These are phyloP conservation scores for Enteromius anoplus DNA, from an alignment of 2,797 vertebrate species.

Conservation along the genomic window DNA sequence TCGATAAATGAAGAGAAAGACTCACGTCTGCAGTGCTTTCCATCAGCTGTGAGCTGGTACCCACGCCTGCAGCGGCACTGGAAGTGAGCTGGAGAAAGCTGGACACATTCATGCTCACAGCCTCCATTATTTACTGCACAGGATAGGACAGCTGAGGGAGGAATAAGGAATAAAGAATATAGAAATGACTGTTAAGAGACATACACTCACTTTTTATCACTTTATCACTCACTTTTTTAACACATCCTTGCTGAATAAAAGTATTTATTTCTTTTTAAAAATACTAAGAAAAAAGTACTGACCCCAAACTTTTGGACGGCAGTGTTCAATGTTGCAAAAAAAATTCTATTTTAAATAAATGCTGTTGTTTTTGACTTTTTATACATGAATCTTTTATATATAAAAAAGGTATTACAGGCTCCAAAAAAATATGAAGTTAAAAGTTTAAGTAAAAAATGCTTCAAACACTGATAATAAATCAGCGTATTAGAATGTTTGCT, in stretches of 20 bases:
- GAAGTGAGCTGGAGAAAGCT: conserved; percentile 74
- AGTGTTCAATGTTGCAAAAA: not conserved
- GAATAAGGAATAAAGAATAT: not conserved
- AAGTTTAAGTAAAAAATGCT: not conserved
- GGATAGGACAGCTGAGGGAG: conserved; percentile 73
- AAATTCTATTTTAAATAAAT: not conserved
- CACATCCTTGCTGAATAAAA: not conserved
- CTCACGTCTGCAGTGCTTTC: conserved; percentile 80
- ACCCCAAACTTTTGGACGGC: not conserved
- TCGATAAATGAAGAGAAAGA: conserved; percentile 40
- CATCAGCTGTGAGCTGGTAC: conserved; percentile 78
- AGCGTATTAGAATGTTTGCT: not conserved
- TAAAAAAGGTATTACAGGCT: not conserved
- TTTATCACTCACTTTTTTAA: not conserved
- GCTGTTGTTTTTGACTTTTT: not conserved
- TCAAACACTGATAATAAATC: not conserved
- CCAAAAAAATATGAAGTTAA: not conserved
- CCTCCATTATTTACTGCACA: conserved; percentile 81
- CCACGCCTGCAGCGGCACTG: conserved; percentile 78
- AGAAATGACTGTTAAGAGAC: not conserved
- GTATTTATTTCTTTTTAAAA: not conserved
- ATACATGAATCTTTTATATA: not conserved
- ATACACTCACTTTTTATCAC: not conserved
- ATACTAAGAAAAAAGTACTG: not conserved
- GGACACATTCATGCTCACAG: conserved; percentile 82